Evolutionary conservation across 2,888 invertebrate species (phyloP).

Genomic region (Ichneumoninae sp.): DNA sequence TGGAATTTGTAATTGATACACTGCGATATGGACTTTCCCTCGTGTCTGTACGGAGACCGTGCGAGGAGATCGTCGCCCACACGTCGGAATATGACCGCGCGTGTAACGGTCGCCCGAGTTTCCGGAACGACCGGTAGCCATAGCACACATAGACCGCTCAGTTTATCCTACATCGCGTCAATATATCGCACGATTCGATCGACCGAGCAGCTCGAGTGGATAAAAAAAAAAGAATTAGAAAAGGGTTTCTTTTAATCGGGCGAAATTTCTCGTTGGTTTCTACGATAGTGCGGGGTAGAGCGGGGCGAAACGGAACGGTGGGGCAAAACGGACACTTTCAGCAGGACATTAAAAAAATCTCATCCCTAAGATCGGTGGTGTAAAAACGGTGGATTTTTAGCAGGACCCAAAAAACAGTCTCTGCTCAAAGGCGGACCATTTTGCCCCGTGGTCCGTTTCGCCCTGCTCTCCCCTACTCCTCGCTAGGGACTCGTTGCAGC

Average conservation of each 20-base stretch:
- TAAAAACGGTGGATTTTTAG: no score
- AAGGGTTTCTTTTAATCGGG: slow-evolving; percentile 4
- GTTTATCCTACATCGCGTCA: slow-evolving; percentile 37
- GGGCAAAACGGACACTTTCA: no score
- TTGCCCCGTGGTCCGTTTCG: no score
- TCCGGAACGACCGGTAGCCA: slow-evolving; percentile 40
- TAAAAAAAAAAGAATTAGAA: slow-evolving; percentile 26
- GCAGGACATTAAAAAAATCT: no score
- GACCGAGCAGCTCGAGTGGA: background rate
- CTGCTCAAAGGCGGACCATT: no score
- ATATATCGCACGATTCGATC: slow-evolving; percentile 39
- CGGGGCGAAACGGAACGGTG: no score
- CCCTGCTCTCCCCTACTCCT: background rate
- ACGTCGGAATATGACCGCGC: slow-evolving; percentile 44
- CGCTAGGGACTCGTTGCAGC: slow-evolving; percentile 1
- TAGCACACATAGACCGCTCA: slow-evolving; percentile 17
- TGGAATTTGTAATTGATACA: slow-evolving; percentile 66
- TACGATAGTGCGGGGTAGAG: background rate
- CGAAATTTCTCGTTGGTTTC: background rate
- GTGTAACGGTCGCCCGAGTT: slow-evolving; percentile 42
- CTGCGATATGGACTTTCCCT: slow-evolving; percentile 66
- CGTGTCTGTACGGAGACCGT: slow-evolving; percentile 25
- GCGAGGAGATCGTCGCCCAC: slow-evolving; percentile 62
- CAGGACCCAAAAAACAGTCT: no score
- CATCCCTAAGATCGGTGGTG: no score